A percentile compares a stretch with the other conserved stretches of the same genome.
phyloP scores from a whole-genome alignment of 2,113 vertebrate species.

The Oreochromis spilurus region DNA sequence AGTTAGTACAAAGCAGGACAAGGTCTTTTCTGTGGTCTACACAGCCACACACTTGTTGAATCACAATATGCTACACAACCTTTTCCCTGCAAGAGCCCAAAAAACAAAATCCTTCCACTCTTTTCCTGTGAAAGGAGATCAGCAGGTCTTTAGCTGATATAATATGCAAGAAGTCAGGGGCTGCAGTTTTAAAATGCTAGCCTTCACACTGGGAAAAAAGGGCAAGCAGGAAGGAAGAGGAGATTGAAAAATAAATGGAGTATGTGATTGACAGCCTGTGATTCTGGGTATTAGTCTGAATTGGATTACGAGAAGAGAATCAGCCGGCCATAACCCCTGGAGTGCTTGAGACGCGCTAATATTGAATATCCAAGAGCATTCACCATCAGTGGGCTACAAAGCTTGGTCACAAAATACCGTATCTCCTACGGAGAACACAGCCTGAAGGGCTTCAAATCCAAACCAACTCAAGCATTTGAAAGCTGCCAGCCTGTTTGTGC shows the following conservation, averaged over 20 bases:
- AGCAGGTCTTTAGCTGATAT: not conserved
- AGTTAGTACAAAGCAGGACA: not conserved
- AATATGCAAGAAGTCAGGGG: conserved; percentile 15
- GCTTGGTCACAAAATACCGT: conserved; percentile 2
- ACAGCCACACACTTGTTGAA: not conserved
- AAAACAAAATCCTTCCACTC: not conserved
- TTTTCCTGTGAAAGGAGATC: not conserved
- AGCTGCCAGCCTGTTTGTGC: not conserved
- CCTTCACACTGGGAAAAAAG: not conserved
- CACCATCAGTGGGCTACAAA: not conserved
- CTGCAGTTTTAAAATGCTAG: conserved; percentile 15
- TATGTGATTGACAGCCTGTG: conserved; percentile 58
- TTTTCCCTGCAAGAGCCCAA: not conserved
- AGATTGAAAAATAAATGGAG: conserved; percentile 68
- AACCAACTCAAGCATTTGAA: not conserved
- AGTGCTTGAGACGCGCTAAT: conserved; percentile 15
- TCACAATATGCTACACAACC: not conserved
- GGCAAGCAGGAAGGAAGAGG: not conserved
- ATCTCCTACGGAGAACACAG: not conserved
- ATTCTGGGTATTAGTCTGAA: conserved; percentile 54
- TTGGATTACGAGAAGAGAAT: conserved; percentile 47
- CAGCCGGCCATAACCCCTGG: conserved; percentile 6
- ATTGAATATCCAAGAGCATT: conserved; percentile 43
- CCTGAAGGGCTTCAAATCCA: not conserved
- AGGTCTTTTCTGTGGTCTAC: not conserved